phyloP scores from a whole-genome alignment of 23 tunicate species.

The Ascidia mentula region DNA sequence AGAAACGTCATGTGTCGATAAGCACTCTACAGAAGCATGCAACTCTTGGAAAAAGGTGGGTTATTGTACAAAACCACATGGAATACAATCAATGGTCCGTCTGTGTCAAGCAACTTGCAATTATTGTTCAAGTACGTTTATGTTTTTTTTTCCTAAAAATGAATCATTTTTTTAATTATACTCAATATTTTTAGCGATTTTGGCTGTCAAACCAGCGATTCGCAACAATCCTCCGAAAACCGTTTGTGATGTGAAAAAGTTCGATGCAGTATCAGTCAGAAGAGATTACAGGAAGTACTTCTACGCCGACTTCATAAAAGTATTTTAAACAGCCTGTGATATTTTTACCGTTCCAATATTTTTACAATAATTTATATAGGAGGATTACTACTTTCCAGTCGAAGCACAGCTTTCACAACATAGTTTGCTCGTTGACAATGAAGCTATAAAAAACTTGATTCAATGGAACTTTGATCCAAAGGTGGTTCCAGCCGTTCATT shows the following conservation, averaged over 20 bases:
- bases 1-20: slow-evolving; percentile 17
- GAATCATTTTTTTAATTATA: not conserved
- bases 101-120: slow-evolving; percentile 61
- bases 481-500: slow-evolving; percentile 31
- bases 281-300: slow-evolving; percentile 38
- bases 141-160: not conserved
- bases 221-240: slow-evolving; percentile 3
- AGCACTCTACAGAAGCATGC: slow-evolving; percentile 16
- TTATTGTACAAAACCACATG: slow-evolving; percentile 31
- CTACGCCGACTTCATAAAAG: slow-evolving; percentile 56
- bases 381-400: slow-evolving; percentile 52
- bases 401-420: not conserved
- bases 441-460: not conserved
- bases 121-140: slow-evolving; percentile 51
- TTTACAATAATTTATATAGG: slow-evolving; percentile 19
- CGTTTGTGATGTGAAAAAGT: slow-evolving; percentile 46
- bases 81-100: slow-evolving; percentile 40
- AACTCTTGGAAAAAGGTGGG: slow-evolving; percentile 38
- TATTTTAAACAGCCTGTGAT: not conserved
- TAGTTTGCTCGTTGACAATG: slow-evolving; percentile 32
- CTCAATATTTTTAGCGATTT: not conserved
- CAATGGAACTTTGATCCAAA: slow-evolving; percentile 59
- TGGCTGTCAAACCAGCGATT: not conserved
- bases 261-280: slow-evolving; percentile 39
- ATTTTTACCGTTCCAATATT: not conserved